Evolutionary conservation across 2,797 vertebrate species (phyloP).

Genomic region (Phaenicophaeus curvirostris): DNA sequence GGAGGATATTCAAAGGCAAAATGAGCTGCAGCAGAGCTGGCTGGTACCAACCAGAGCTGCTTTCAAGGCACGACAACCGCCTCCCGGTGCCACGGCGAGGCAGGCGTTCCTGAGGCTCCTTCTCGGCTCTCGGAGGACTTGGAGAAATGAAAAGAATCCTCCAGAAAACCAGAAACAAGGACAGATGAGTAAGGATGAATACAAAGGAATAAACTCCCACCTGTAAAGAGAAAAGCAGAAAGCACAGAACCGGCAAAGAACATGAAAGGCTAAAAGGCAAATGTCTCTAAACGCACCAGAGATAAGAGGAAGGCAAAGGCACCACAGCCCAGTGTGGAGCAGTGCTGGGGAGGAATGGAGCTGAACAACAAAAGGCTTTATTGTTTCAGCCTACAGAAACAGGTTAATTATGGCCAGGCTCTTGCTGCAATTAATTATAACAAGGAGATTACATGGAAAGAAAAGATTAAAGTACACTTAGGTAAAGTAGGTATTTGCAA

Average conservation of each 20-base stretch:
- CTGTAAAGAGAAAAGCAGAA: not conserved
- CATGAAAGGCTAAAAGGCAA: not conserved
- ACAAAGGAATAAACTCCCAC: not conserved
- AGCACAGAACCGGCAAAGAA: not conserved
- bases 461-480: not conserved
- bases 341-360: not conserved
- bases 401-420: not conserved
- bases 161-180: not conserved
- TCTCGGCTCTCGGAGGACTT: accelerated
- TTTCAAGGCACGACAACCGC: accelerated
- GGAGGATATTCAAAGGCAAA: not conserved
- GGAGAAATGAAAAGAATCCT: not conserved
- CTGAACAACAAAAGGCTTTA: not conserved
- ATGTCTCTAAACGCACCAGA: not conserved
- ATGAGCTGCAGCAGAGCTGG: not conserved
- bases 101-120: not conserved
- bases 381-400: not conserved
- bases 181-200: not conserved
- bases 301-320: not conserved
- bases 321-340: not conserved
- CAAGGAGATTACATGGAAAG: not conserved
- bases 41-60: not conserved
- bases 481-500: not conserved
- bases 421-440: not conserved
- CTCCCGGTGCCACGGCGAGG: not conserved